phyloP scores from a whole-genome alignment of 2,113 vertebrate species.

The Labrus mixtus region DNA sequence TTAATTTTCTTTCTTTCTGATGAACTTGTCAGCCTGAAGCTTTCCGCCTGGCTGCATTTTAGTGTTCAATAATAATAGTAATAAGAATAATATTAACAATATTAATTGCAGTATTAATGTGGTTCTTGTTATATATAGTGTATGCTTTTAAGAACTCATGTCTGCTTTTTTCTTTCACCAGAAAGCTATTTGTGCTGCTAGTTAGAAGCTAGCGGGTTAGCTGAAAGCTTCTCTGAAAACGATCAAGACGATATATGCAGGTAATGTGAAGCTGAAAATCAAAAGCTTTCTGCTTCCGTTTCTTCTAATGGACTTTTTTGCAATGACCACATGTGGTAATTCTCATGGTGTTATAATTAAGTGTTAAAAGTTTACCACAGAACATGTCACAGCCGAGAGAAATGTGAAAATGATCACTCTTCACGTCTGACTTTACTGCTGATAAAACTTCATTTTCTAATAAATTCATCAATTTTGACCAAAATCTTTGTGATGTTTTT shows the following conservation, averaged over 20 bases:
- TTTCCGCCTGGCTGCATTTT: slow-evolving; percentile 60
- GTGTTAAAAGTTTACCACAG: slow-evolving; percentile 2
- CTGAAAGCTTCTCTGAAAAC: slow-evolving; percentile 33
- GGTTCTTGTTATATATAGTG: slow-evolving; percentile 71
- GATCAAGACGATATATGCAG: slow-evolving; percentile 19
- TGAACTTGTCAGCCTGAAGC: slow-evolving; percentile 59
- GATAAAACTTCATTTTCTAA: slow-evolving; percentile 55
- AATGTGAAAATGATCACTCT: slow-evolving; percentile 41
- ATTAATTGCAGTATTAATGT: slow-evolving; percentile 70
- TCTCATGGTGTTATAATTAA: slow-evolving; percentile 32
- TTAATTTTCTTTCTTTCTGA: slow-evolving; percentile 53
- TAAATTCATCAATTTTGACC: slow-evolving; percentile 50
- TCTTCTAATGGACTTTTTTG: slow-evolving; percentile 39
- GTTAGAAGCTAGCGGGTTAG: slow-evolving; percentile 28
- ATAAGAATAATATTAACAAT: slow-evolving; percentile 67
- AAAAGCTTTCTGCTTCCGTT: slow-evolving; percentile 35
- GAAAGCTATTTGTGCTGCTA: slow-evolving; percentile 42
- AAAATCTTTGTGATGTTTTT: not conserved
- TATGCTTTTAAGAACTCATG: slow-evolving; percentile 62
- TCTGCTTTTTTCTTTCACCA: slow-evolving; percentile 57
- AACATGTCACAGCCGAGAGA: slow-evolving; percentile 26
- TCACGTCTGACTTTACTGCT: slow-evolving; percentile 38
- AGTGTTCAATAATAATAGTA: slow-evolving; percentile 67
- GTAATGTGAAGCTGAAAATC: slow-evolving; percentile 25
- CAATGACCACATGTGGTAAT: slow-evolving; percentile 28